A percentile compares a stretch with the other conserved stretches of the same genome.
These are phyloP conservation scores for Podarcis muralis DNA, from an alignment of 2,113 vertebrate genomes.

Conservation along the genomic window DNA sequence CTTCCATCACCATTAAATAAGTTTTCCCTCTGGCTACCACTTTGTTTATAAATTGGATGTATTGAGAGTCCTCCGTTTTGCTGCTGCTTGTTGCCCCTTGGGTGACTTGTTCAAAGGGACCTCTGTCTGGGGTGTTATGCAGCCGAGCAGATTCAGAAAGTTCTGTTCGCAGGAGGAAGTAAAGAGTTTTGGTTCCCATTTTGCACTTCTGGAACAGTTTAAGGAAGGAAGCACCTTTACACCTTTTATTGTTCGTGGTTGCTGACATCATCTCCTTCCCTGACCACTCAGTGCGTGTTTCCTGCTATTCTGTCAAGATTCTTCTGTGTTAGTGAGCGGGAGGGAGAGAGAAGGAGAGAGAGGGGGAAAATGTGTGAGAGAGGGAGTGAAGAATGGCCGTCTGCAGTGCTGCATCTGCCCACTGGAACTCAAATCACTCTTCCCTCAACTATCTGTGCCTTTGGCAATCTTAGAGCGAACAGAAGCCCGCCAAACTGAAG, in stretches of 20 bases:
- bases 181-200: constrained; percentile 89
- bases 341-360: constrained; percentile 35
- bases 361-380: neutral
- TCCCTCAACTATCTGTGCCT: constrained; percentile 67
- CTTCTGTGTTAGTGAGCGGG: constrained; percentile 73
- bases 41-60: constrained; percentile 66
- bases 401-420: constrained; percentile 59
- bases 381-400: constrained; percentile 8
- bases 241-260: constrained; percentile 97
- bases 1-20: constrained; percentile 16
- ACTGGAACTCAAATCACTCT: constrained; percentile 65
- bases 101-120: constrained; percentile 70
- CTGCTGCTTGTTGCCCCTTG: constrained; percentile 61
- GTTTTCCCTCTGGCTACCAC: constrained; percentile 41
- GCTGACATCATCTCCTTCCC: constrained; percentile 97
- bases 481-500: constrained; percentile 76
- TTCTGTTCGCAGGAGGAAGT: constrained; percentile 81
- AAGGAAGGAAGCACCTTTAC: constrained; percentile 98
- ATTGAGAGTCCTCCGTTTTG: constrained; percentile 50
- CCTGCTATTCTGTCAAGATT: constrained; percentile 88
- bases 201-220: constrained; percentile 89
- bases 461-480: constrained; percentile 73
- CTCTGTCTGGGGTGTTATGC: constrained; percentile 64
- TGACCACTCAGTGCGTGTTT: constrained; percentile 85
- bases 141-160: constrained; percentile 72